Evolutionary conservation across 2,113 vertebrate species (phyloP).

Genomic region (Trochalopteron elliotii): DNA sequence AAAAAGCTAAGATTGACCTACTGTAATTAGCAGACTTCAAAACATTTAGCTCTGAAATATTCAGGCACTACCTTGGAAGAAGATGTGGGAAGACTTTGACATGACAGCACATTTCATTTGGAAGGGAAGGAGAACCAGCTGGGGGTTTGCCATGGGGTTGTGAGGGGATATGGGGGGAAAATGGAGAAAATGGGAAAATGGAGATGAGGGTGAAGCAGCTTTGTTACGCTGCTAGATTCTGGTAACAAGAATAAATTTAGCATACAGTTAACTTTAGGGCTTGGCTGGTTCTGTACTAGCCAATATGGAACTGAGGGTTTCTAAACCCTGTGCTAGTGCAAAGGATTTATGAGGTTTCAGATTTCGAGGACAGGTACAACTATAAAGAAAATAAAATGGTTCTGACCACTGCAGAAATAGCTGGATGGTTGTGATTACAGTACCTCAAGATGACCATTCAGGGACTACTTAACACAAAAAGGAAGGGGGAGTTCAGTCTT

Average conservation of each 20-base stretch:
- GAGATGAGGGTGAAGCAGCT: neutral
- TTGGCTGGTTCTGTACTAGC: neutral
- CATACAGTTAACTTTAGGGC: neutral
- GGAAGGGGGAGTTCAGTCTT: neutral
- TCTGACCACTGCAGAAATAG: neutral
- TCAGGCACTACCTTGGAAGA: neutral
- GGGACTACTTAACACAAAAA: neutral
- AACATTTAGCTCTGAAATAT: neutral
- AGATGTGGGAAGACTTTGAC: neutral
- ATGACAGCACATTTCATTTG: neutral
- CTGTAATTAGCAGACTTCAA: neutral
- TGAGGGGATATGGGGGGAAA: neutral
- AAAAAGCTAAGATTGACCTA: neutral
- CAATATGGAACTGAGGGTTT: neutral
- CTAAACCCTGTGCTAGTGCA: neutral
- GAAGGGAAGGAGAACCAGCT: neutral
- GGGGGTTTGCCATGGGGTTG: neutral
- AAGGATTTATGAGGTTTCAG: neutral
- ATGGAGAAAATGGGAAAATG: neutral
- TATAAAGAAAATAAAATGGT: neutral
- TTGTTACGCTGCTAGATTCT: neutral
- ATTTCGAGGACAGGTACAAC: neutral
- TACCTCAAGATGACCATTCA: neutral
- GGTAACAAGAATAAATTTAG: conserved; percentile 31
- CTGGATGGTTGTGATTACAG: neutral